phyloP scores from a whole-genome alignment of 2,888 invertebrate genomes.

The Lepidocyrtoides sp. region DNA sequence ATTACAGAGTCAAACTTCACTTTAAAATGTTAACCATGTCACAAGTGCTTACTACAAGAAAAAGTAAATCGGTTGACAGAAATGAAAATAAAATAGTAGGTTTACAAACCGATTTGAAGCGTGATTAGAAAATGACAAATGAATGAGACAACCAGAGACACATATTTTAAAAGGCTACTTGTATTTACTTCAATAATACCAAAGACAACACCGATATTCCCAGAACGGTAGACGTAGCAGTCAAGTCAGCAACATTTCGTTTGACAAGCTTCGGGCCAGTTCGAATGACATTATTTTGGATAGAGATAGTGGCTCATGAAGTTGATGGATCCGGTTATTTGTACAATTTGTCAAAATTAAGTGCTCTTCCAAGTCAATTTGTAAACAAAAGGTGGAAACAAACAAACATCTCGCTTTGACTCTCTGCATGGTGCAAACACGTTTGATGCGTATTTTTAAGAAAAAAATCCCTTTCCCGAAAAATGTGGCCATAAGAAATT shows the following conservation, averaged over 20 bases:
- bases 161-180: background rate
- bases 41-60: too few relatives aligned
- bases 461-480: constrained; percentile 45
- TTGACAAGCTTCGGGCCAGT: background rate
- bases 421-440: constrained; percentile 69
- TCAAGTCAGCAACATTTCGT: background rate
- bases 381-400: constrained; percentile 77
- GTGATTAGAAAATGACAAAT: constrained; percentile 13
- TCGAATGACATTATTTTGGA: background rate
- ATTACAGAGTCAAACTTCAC: too few relatives aligned
- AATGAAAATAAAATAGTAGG: too few relatives aligned
- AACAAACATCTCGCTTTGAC: constrained; percentile 49
- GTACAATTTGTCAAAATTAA: constrained; percentile 77
- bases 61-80: too few relatives aligned
- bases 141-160: background rate
- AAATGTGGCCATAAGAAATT: background rate
- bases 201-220: background rate
- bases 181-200: background rate
- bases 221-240: too few relatives aligned
- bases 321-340: constrained; percentile 28
- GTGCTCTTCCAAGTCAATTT: constrained; percentile 75
- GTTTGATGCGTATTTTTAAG: constrained; percentile 44
- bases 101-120: background rate
- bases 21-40: too few relatives aligned
- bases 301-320: background rate